phyloP scores from a whole-genome alignment of 2,797 vertebrate species.

The Fundulus diaphanus region DNA sequence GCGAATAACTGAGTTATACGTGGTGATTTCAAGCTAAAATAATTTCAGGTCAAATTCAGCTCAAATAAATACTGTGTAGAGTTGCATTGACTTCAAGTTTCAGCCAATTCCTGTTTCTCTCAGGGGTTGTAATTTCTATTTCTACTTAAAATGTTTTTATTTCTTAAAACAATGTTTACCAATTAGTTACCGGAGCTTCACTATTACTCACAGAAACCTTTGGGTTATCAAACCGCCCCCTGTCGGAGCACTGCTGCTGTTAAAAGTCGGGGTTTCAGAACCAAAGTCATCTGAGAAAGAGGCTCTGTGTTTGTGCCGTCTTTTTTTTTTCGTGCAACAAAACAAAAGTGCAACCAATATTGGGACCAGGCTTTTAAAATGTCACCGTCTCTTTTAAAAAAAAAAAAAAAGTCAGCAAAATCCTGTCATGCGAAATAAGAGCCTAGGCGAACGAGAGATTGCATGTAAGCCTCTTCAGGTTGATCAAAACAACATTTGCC shows the following conservation, averaged over 20 bases:
- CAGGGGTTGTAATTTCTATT: too few species aligned
- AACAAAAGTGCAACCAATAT: conserved; percentile 17
- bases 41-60: neutral
- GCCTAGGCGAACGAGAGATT: conserved; percentile 50
- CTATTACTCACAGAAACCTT: neutral
- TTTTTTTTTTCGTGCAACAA: conserved; percentile 12
- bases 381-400: conserved; percentile 56
- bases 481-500: conserved; percentile 77
- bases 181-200: neutral
- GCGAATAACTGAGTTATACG: too few species aligned
- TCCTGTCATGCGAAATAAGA: conserved; percentile 78
- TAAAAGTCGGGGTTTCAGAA: neutral
- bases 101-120: too few species aligned
- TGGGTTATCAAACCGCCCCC: neutral
- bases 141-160: too few species aligned
- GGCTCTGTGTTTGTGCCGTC: conserved; percentile 12
- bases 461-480: conserved; percentile 61
- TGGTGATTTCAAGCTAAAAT: neutral
- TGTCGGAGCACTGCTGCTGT: neutral
- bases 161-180: neutral
- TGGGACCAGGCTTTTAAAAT: conserved; percentile 68
- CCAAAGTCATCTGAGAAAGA: conserved; percentile 4
- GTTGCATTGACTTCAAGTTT: too few species aligned
- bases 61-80: too few species aligned
- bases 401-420: conserved; percentile 65